Evolutionary conservation across 2,797 vertebrate species (phyloP).

Genomic region (Sebastiscus albofasciatus): DNA sequence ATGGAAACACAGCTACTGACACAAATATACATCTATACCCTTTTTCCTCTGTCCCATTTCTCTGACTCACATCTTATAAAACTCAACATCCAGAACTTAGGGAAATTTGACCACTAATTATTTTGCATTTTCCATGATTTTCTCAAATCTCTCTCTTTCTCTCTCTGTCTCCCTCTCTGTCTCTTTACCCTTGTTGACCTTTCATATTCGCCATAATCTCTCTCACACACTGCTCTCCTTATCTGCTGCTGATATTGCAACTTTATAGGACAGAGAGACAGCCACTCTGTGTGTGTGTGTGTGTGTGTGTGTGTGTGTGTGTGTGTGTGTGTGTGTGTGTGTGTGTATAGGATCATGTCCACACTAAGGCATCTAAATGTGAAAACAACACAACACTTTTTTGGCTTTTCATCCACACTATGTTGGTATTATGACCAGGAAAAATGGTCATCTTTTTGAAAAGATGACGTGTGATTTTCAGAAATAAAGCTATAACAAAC

Average conservation of each 20-base stretch:
- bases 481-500: neutral
- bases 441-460: neutral
- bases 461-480: neutral
- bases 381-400: neutral
- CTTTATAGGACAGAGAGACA: conserved; percentile 1
- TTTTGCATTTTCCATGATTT: neutral
- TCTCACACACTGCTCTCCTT: neutral
- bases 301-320: neutral
- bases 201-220: conserved; percentile 15
- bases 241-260: conserved; percentile 16
- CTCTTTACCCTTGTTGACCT: conserved; percentile 12
- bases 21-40: neutral
- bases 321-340: neutral
- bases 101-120: neutral
- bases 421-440: neutral
- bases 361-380: neutral
- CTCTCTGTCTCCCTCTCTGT: neutral
- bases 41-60: neutral
- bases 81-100: neutral
- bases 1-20: neutral
- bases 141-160: neutral
- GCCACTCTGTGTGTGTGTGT: neutral
- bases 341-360: neutral
- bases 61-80: neutral
- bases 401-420: neutral